These are phyloP conservation scores for Mayetiola destructor DNA, from an alignment of 2,888 invertebrate species.

Conservation along the genomic window DNA sequence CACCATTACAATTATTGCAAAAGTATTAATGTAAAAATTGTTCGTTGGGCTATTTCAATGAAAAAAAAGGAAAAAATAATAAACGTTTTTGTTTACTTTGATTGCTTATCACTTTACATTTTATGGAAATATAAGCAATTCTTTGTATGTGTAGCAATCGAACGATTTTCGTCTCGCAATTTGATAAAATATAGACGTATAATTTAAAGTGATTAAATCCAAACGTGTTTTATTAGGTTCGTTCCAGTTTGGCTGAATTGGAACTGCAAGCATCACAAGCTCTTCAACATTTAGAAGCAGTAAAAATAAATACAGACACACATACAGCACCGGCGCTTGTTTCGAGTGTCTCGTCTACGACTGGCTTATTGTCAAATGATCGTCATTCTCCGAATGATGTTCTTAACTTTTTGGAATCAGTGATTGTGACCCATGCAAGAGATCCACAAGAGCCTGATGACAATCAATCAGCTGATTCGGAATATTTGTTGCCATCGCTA, in stretches of 20 bases:
- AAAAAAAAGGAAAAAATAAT: too few relatives aligned
- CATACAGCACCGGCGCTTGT: slow-evolving; percentile 16
- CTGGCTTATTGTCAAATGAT: slow-evolving; percentile 41
- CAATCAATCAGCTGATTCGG: slow-evolving; percentile 37
- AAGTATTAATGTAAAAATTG: too few relatives aligned
- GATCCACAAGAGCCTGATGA: slow-evolving; percentile 47
- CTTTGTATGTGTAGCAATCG: too few relatives aligned
- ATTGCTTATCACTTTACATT: too few relatives aligned
- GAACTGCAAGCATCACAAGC: slow-evolving; percentile 62
- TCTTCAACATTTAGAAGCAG: slow-evolving; percentile 51
- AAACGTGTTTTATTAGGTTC: slow-evolving; percentile 37
- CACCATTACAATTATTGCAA: too few relatives aligned
- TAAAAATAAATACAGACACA: slow-evolving; percentile 31
- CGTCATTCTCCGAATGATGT: slow-evolving; percentile 39
- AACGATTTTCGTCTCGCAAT: too few relatives aligned
- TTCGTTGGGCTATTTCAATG: too few relatives aligned
- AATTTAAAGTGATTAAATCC: too few relatives aligned
- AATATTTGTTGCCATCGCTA: slow-evolving; percentile 41
- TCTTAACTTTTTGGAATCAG: slow-evolving; percentile 43
- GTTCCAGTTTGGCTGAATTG: slow-evolving; percentile 47
- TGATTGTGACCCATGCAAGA: slow-evolving; percentile 44
- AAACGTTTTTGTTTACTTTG: too few relatives aligned
- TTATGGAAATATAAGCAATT: too few relatives aligned
- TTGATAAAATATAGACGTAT: too few relatives aligned
- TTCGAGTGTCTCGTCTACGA: slow-evolving; percentile 38